Base-by-base conservation (phyloP, 2,888 invertebrate species). In the Drosophila eohydei region DNA sequence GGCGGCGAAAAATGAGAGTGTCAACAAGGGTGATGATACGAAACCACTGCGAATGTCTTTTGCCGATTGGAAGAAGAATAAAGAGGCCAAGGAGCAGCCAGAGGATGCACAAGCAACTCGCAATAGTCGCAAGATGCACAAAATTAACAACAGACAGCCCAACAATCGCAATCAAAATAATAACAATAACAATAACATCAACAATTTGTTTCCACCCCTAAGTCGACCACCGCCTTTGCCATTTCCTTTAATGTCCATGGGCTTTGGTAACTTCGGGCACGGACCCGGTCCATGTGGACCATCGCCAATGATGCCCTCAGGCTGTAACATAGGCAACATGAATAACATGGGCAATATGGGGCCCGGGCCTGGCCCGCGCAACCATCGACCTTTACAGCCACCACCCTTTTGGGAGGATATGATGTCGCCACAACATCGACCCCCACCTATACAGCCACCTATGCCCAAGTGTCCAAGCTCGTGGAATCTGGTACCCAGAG, bases 11-110 rank as follows among this genome's bases (percentile, higher is more conserved):
- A 60, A 48, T 43, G 48, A 48, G 16, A 26, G 11, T 12, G 26
- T 16, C 12, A 57, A 32, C 38, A 65, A 57, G 41, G 67, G 66
- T 21, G 48, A 21, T 4, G 62, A 2, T 4, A n/a, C 63, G 0
- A 74, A 73, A 0, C 70, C 81, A 9, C 43, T 81, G 28, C 28
- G 77, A 69, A 81, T 90, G 73, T 82, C 91, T 0, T 90, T 89
- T 57, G 82, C 85, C 7, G 91, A 89, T 48, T 90, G 91, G 90
- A 91, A 90, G 46, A 83, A 78, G 54, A 72, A 77, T 51, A 90
- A 85, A 43, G 88, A 85, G 7, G 60, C 67, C 1, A 71, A 81
- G 51, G 63, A 64, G 3, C 62, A 59, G 40, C 55, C 30, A 7
- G 65, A 8, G 60, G 63, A 46, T 7, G 28, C 60, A n/a, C 41